Conservation (phyloP, 2,797 vertebrate species). For the Onychomys torridus region DNA sequence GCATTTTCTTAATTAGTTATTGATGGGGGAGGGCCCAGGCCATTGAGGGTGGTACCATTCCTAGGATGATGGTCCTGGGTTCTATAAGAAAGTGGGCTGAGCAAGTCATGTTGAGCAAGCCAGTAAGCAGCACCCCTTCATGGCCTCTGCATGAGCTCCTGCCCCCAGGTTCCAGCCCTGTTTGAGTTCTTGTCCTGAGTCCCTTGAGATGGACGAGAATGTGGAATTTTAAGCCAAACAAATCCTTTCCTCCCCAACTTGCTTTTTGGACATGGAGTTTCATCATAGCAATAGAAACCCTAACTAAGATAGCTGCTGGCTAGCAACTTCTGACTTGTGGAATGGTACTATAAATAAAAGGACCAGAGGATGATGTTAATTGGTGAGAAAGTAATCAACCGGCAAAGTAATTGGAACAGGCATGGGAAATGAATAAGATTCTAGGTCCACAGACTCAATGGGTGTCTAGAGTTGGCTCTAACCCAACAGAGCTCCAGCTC, state of each 20-base stretch:
- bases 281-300: background rate
- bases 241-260: background rate
- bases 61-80: background rate
- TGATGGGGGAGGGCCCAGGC: too few species aligned
- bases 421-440: background rate
- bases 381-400: background rate
- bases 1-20: background rate
- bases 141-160: background rate
- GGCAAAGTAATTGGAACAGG: background rate
- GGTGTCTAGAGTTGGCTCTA: background rate
- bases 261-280: background rate
- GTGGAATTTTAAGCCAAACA: background rate
- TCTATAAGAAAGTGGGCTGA: background rate
- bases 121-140: background rate
- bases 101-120: background rate
- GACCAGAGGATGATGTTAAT: background rate
- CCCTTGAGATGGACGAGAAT: background rate
- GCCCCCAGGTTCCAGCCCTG: background rate
- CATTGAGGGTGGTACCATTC: background rate
- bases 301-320: background rate
- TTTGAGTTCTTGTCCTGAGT: background rate
- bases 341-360: background rate
- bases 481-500: background rate
- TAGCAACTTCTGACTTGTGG: background rate
- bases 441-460: background rate